Conservation (phyloP, 1,140 invertebrate species). For the Wiebesia pumilae region DNA sequence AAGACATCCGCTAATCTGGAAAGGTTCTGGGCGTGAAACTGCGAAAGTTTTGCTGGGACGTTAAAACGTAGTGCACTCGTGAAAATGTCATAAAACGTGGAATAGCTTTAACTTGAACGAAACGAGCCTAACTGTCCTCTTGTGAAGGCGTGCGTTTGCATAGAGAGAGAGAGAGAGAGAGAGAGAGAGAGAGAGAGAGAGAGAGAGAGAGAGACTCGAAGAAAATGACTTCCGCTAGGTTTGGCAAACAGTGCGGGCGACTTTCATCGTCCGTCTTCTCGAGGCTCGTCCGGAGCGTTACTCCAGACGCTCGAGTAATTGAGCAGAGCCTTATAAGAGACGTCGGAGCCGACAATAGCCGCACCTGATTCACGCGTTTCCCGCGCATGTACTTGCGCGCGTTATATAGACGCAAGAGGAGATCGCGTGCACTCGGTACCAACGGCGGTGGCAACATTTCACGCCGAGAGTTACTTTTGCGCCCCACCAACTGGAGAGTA, state of each 20-base stretch:
- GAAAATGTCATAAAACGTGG: too few relatives aligned
- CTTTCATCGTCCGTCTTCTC: background rate
- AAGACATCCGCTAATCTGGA: too few relatives aligned
- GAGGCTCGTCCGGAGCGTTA: background rate
- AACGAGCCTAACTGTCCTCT: too few relatives aligned
- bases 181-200: background rate
- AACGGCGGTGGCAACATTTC: background rate
- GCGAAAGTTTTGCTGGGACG: too few relatives aligned
- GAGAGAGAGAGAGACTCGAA: background rate
- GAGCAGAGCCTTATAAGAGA: background rate
- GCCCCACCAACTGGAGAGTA: constrained; percentile 48
- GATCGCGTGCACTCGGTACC: background rate
- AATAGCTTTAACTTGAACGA: too few relatives aligned
- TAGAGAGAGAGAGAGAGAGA: background rate
- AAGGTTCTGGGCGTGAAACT: too few relatives aligned
- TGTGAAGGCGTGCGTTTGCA: too few relatives aligned
- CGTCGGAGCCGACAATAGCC: background rate
- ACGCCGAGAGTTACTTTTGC: constrained; percentile 49
- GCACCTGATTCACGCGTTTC: constrained; percentile 47
- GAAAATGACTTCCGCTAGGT: background rate
- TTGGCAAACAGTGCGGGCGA: background rate
- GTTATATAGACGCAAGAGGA: background rate
- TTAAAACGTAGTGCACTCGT: too few relatives aligned
- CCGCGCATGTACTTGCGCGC: background rate
- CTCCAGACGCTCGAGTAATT: background rate